Evolutionary conservation across 2,113 vertebrate genomes (phyloP), one percentile per base, ranked within the genome.

Genomic region (Garra rufa): DNA sequence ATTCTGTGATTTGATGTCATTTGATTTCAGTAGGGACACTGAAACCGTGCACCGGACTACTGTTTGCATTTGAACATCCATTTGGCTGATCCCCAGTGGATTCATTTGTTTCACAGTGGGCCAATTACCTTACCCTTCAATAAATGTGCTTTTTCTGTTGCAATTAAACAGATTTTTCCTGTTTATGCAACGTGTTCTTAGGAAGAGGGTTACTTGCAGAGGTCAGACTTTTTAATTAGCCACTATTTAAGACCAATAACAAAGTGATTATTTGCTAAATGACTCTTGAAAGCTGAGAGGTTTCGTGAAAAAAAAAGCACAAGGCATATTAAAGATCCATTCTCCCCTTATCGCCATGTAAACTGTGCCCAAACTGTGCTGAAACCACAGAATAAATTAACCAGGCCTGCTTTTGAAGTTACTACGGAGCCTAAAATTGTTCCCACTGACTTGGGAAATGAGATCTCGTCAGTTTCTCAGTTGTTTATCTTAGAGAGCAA

Each of bases 81-180:
- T 97, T 97, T 96, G 94, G 92, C 91, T 91, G 93, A 92, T 97
- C 96, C 97, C 97, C 94, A 90, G 94, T 94, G 96, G 97, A 95
- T 97, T 96, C 93, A 96, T 97, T 97, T 95, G 94, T 96, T 96
- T 97, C 96, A 93, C 96, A 91, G 91, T 96, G 95, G 96, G 94
- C 96, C 96, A 97, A 97, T 98, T 97, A 96, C 96, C 94, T 61
- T 28, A 14, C 70, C 71, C 67, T 65, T 73, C 73, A 67, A 57
- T 85, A 87, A 94, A 96, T 95, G 94, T 92, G 91, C 77, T 88
- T 85, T 88, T 44, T 63, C 55, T 85, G 86, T 92, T 93, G 96
- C 96, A 97, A 97, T 99, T 97, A 97, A 91, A 96, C 92, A 94
- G 95, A 95, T 96, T 97, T 95, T 97, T 97, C 96, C 96, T 98